phyloP scores from a whole-genome alignment of 2,113 vertebrate genomes.

The Coryphaenoides rupestris region DNA sequence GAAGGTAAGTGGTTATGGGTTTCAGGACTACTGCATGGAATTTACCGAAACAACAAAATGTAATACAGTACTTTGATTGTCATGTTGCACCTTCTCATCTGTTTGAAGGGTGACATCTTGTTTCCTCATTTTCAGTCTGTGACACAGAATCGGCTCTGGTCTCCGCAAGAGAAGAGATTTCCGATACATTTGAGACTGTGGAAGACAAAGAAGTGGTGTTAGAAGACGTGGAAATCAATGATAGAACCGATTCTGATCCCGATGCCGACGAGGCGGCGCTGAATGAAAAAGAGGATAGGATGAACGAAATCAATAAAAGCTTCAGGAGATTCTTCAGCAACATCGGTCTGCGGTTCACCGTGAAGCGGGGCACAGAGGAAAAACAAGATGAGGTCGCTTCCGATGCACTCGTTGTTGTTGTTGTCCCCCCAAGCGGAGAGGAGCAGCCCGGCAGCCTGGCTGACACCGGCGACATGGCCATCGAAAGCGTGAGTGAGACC shows the following conservation, averaged over 20 bases:
- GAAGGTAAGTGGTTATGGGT: conserved; percentile 51
- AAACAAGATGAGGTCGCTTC: conserved; percentile 67
- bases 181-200: conserved; percentile 55
- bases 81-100: neutral
- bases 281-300: conserved; percentile 56
- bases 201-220: conserved; percentile 48
- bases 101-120: conserved; percentile 10
- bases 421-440: conserved; percentile 55
- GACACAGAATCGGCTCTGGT: conserved; percentile 66
- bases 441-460: conserved; percentile 51
- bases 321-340: conserved; percentile 90
- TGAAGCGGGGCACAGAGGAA: conserved; percentile 82
- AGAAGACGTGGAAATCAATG: conserved; percentile 49
- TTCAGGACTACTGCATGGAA: neutral
- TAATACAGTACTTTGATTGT: neutral
- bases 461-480: conserved; percentile 8
- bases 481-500: conserved; percentile 21
- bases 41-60: neutral
- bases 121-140: conserved; percentile 67
- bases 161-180: conserved; percentile 63
- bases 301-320: conserved; percentile 77
- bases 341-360: conserved; percentile 85
- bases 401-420: conserved; percentile 66
- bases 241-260: conserved; percentile 45
- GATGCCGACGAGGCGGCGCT: conserved; percentile 63